Evolutionary conservation across 2,113 vertebrate genomes (phyloP).

Genomic region (Rousettus leschenaultii): DNA sequence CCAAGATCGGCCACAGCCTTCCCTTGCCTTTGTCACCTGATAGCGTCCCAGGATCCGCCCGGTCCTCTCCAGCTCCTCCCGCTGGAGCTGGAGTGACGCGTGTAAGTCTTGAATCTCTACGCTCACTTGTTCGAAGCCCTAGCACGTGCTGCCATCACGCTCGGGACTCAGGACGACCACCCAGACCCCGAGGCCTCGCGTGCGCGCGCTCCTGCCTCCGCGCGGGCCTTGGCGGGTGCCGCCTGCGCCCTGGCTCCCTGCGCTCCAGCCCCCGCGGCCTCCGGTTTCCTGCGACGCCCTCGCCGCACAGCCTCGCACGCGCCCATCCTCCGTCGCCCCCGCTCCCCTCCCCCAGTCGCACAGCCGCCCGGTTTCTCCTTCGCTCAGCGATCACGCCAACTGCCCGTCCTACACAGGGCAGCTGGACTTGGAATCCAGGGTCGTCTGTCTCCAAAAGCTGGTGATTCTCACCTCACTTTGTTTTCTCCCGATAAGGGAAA

Average conservation of each 20-base stretch:
- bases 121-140: background rate
- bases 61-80: background rate
- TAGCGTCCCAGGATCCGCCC: background rate
- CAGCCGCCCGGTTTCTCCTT: background rate
- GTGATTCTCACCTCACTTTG: background rate
- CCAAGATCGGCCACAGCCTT: background rate
- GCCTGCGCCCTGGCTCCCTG: too few species aligned
- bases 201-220: background rate
- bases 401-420: background rate
- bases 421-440: background rate
- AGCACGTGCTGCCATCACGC: background rate
- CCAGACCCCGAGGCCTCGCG: too few species aligned
- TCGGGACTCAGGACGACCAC: too few species aligned
- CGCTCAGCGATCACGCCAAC: background rate
- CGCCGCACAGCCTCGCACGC: too few species aligned
- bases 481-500: background rate
- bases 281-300: background rate
- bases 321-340: background rate
- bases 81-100: background rate
- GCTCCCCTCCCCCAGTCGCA: background rate
- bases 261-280: background rate
- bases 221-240: background rate
- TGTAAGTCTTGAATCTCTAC: background rate
- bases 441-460: background rate
- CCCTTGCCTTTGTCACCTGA: background rate